phyloP scores from a whole-genome alignment of 2,113 vertebrate genomes.

The Cyphomyrus plagiostoma region DNA sequence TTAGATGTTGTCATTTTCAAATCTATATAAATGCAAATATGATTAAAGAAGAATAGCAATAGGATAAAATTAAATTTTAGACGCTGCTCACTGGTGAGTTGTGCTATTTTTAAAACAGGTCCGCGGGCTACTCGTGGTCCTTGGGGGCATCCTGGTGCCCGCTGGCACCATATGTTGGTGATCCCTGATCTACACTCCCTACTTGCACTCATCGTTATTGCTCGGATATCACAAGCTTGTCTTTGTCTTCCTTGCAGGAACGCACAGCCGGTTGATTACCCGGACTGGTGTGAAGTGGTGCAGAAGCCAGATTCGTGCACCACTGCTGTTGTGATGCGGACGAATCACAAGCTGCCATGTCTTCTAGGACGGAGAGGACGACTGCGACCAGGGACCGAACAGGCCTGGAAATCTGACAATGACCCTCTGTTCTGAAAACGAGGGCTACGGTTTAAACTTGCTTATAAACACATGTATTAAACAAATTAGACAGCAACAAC shows the following conservation, averaged over 20 bases:
- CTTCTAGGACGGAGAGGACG: slow-evolving; percentile 51
- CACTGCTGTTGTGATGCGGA: slow-evolving; percentile 58
- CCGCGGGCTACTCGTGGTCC: too few relatives aligned
- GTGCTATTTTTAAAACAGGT: too few relatives aligned
- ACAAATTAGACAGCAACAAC: background rate
- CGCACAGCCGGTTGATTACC: slow-evolving; percentile 59
- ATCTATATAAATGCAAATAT: too few relatives aligned
- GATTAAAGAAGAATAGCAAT: too few relatives aligned
- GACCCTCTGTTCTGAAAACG: slow-evolving; percentile 47
- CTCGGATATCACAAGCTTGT: background rate
- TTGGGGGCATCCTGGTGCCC: too few relatives aligned
- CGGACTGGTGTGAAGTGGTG: slow-evolving; percentile 65
- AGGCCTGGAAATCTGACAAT: slow-evolving; percentile 55
- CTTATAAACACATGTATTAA: background rate
- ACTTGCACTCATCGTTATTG: background rate
- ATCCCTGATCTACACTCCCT: background rate
- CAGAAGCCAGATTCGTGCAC: slow-evolving; percentile 58
- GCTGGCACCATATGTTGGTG: too few relatives aligned
- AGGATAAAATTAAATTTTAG: too few relatives aligned
- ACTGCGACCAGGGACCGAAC: slow-evolving; percentile 38
- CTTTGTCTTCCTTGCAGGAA: slow-evolving; percentile 33
- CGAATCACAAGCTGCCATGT: slow-evolving; percentile 61
- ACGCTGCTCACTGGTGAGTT: too few relatives aligned
- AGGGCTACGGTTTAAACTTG: background rate
- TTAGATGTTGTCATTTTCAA: too few relatives aligned